These are phyloP conservation scores for Amphiprion ocellaris DNA, from an alignment of 2,113 vertebrate genomes.

Conservation along the genomic window DNA sequence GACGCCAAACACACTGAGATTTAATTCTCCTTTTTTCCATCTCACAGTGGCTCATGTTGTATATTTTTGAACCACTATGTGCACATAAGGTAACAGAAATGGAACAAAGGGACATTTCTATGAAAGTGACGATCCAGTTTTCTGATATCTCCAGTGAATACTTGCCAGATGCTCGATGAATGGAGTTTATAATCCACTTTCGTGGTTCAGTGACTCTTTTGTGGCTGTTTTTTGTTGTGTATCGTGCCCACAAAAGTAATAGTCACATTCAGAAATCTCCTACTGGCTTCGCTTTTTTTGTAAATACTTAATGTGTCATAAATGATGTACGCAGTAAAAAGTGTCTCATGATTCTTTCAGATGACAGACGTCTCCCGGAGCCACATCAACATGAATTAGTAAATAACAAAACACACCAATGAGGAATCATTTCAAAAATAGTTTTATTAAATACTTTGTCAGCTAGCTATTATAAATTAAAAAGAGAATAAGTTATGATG, in stretches of 20 bases:
- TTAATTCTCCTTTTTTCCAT: not conserved
- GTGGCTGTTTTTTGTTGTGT: conserved; percentile 46
- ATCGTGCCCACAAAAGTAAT: conserved; percentile 41
- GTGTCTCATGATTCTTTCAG: conserved; percentile 24
- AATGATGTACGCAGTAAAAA: conserved; percentile 23
- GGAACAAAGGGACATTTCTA: conserved; percentile 13
- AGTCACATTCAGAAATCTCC: conserved; percentile 51
- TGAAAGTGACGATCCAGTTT: conserved; percentile 46
- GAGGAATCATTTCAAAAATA: conserved; percentile 50
- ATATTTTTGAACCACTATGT: not conserved
- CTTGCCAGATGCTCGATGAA: conserved; percentile 74
- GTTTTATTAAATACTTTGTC: conserved; percentile 67
- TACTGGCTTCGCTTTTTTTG: conserved; percentile 24
- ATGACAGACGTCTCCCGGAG: not conserved
- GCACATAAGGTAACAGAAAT: conserved; percentile 37
- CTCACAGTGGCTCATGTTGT: not conserved
- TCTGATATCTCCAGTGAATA: conserved; percentile 44
- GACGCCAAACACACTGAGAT: not conserved
- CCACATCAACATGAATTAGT: not conserved
- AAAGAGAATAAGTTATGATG: conserved; percentile 48
- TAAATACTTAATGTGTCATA: conserved; percentile 45
- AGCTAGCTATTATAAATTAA: conserved; percentile 65
- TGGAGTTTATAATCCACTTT: conserved; percentile 74
- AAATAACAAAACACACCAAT: conserved; percentile 12
- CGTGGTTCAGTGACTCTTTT: conserved; percentile 66